These are phyloP conservation scores for Hirtodrosophila duncani DNA, from an alignment of 2,888 invertebrate species.

Conservation along the genomic window DNA sequence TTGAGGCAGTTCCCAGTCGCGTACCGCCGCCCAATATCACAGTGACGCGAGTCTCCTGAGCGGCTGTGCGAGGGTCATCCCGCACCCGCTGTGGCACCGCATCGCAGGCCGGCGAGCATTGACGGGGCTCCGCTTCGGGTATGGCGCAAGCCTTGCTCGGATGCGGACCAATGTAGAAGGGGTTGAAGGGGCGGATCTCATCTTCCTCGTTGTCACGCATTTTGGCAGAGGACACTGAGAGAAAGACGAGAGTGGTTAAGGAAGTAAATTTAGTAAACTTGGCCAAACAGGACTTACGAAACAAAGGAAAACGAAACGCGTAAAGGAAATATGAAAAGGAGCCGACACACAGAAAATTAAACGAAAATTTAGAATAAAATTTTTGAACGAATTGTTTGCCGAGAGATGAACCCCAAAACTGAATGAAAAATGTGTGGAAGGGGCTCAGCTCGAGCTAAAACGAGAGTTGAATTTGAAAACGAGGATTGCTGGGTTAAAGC, in stretches of 20 bases:
- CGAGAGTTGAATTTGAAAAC: not conserved
- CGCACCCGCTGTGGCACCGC: too few species aligned
- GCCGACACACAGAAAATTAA: constrained; percentile 6
- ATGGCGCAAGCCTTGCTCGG: constrained; percentile 25
- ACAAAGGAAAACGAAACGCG: not conserved
- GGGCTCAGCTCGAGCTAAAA: too few species aligned
- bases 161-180: constrained; percentile 33
- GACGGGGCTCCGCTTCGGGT: constrained; percentile 1
- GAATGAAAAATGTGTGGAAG: too few species aligned
- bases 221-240: too few species aligned
- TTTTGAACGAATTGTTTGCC: constrained; percentile 5
- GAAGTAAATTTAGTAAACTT: too few species aligned
- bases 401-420: constrained; percentile 25
- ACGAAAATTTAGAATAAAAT: constrained; percentile 14
- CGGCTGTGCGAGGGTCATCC: too few species aligned
- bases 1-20: too few species aligned
- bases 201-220: constrained; percentile 3
- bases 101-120: constrained; percentile 17
- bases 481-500: not conserved
- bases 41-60: too few species aligned
- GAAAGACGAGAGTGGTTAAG: too few species aligned
- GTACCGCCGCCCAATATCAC: too few species aligned
- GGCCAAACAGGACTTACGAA: not conserved
- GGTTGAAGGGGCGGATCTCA: constrained; percentile 28
- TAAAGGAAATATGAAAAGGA: not conserved